These are phyloP conservation scores for Ips typographus DNA, from an alignment of 1,140 invertebrate genomes.

Conservation along the genomic window DNA sequence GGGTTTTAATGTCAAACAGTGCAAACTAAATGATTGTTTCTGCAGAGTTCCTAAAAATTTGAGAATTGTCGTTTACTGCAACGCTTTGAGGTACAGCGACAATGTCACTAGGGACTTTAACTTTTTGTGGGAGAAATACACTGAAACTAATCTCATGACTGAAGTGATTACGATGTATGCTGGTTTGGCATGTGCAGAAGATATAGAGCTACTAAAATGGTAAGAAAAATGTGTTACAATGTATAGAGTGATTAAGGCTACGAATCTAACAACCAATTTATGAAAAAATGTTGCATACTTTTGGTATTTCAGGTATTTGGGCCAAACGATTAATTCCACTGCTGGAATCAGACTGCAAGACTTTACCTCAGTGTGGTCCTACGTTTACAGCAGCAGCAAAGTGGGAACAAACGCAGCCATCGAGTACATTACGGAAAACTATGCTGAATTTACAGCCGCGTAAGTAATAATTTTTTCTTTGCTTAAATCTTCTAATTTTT, in stretches of 20 bases:
- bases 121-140: constrained; percentile 56
- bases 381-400: constrained; percentile 51
- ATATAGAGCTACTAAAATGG: constrained; percentile 51
- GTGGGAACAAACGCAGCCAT: constrained; percentile 53
- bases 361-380: constrained; percentile 50
- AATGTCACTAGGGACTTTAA: constrained; percentile 51
- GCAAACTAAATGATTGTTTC: neutral
- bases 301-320: constrained; percentile 37
- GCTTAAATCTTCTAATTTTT: neutral
- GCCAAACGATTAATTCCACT: constrained; percentile 45
- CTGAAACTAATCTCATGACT: constrained; percentile 54
- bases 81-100: constrained; percentile 53
- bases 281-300: constrained; percentile 29
- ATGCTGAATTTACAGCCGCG: constrained; percentile 1
- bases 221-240: neutral
- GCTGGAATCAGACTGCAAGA: constrained; percentile 54
- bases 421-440: constrained; percentile 51
- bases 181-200: constrained; percentile 60
- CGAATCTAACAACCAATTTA: neutral
- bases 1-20: neutral
- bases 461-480: constrained; percentile 5
- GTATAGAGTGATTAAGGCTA: neutral
- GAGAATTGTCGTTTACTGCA: constrained; percentile 61
- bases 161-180: constrained; percentile 60
- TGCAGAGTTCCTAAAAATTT: constrained; percentile 58